phyloP scores from a whole-genome alignment of 2,888 invertebrate species.

The Amblyjoppa fuscipennis region DNA sequence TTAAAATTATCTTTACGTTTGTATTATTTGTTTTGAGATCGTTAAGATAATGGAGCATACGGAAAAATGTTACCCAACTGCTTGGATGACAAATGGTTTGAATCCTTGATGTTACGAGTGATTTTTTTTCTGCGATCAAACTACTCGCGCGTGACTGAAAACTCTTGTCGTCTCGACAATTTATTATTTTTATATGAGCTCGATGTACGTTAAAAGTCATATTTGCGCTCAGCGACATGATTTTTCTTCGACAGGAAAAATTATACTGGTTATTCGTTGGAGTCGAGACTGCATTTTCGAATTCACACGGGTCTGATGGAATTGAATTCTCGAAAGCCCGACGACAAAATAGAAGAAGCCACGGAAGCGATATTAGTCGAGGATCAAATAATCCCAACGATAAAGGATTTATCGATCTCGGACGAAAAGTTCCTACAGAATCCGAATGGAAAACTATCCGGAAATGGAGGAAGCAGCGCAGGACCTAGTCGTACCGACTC shows the following conservation, averaged over 20 bases:
- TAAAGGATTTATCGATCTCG: slow-evolving; percentile 18
- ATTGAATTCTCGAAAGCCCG: slow-evolving; percentile 82
- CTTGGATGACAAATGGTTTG: not conserved
- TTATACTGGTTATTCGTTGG: slow-evolving; percentile 94
- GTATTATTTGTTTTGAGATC: not conserved
- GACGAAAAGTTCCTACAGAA: slow-evolving; percentile 15
- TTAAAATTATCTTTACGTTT: not conserved
- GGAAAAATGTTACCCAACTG: not conserved
- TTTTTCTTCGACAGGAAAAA: slow-evolving; percentile 89
- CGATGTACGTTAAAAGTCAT: not conserved
- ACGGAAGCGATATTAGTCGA: slow-evolving; percentile 69
- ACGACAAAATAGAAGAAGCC: slow-evolving; percentile 63
- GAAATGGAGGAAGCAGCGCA: slow-evolving; percentile 18
- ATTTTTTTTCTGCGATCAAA: not conserved
- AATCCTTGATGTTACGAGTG: not conserved
- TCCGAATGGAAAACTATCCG: slow-evolving; percentile 31
- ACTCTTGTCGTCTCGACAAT: not conserved
- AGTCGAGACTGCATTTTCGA: slow-evolving; percentile 95
- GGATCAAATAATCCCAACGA: slow-evolving; percentile 38
- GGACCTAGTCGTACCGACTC: slow-evolving; percentile 53
- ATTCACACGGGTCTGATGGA: slow-evolving; percentile 91
- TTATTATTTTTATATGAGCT: not conserved
- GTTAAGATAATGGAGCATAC: not conserved
- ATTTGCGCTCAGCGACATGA: not conserved
- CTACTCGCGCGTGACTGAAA: not conserved